A percentile compares a stretch with the other conserved stretches of the same genome.
Evolutionary conservation across 2,113 vertebrate genomes (phyloP).

Genomic region (Menura novaehollandiae): DNA sequence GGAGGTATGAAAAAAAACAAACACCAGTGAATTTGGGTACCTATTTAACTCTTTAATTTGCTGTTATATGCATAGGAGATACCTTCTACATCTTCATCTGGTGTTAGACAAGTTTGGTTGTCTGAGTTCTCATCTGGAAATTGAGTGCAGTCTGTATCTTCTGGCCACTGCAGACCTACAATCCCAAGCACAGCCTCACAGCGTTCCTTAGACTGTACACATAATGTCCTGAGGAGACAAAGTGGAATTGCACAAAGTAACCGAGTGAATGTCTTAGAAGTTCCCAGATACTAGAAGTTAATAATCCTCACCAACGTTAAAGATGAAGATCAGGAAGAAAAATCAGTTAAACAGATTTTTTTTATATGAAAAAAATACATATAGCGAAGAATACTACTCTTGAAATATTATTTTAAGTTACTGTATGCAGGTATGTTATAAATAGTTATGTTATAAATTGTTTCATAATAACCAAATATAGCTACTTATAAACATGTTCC

Average conservation of each 20-base stretch:
- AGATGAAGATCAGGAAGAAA: neutral
- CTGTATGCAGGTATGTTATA: neutral
- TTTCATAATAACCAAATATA: neutral
- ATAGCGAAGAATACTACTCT: neutral
- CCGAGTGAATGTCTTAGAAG: neutral
- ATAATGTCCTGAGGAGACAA: conserved; percentile 77
- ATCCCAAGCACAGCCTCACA: conserved; percentile 92
- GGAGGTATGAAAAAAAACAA: neutral
- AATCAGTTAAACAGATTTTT: neutral
- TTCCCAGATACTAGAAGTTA: neutral
- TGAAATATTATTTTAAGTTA: neutral
- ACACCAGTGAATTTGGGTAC: neutral
- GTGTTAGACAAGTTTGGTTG: conserved; percentile 85
- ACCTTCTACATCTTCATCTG: conserved; percentile 89
- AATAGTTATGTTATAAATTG: neutral
- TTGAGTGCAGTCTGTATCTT: conserved; percentile 88
- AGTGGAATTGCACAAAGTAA: neutral
- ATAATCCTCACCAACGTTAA: neutral
- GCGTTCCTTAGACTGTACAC: conserved; percentile 84
- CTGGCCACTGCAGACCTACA: conserved; percentile 95
- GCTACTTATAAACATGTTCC: neutral
- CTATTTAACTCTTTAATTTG: neutral
- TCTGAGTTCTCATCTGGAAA: conserved; percentile 86
- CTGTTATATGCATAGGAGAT: neutral
- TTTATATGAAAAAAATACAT: neutral